Evolutionary conservation across 2,797 vertebrate genomes (phyloP), one percentile per base, ranked within the genome.

Genomic region (Anas acuta): DNA sequence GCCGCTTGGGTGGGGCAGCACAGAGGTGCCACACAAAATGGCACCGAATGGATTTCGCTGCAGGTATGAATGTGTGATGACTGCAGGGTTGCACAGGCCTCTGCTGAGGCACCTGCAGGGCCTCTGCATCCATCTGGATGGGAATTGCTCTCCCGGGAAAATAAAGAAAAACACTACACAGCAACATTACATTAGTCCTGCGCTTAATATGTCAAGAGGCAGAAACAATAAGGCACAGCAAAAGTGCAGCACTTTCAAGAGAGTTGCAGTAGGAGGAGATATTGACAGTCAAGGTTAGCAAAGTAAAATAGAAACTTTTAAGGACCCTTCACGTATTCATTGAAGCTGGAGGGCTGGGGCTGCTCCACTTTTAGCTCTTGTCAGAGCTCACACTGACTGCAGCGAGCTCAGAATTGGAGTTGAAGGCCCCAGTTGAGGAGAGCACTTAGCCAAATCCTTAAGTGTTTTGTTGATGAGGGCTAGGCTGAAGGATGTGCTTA

Each of bases 401-500:
- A 90, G 49, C 1, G 39, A 90, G 45, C 53, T 91, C 74, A 67
- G 85, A 84, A 84, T 10, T 69, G 53, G 49, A 93, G 78, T 18
- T 61, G 91, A 91, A 93, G 84, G 83, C 73, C 76, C 43, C 60
- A 78, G 71, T 35, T 86, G 47, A 94, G 80, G 53, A 97, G 67
- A 91, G 71, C 87, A 92, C 95, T 95, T 78, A 92, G 89, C 67
- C 88, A 91, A 64, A 89, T 92, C 35, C 60, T 88, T 70, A 82
- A 95, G 94, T 91, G 79, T 88, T 95, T 87, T 94, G 94, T 94
- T 97, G 94, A 96, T 0, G 4, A 95, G 84, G 87, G 65, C 17
- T 77, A 39, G 82, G 65, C 84, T 95, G 87, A 94, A 96, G 87
- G 93, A 95, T 96, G 74, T 87, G 86, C 95, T 95, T 90, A 84